Percentiles rank a stretch among this genome's conserved stretches.
These are phyloP conservation scores for Cantharis flavilabris DNA, from an alignment of 2,888 invertebrate species.

Conservation along the genomic window DNA sequence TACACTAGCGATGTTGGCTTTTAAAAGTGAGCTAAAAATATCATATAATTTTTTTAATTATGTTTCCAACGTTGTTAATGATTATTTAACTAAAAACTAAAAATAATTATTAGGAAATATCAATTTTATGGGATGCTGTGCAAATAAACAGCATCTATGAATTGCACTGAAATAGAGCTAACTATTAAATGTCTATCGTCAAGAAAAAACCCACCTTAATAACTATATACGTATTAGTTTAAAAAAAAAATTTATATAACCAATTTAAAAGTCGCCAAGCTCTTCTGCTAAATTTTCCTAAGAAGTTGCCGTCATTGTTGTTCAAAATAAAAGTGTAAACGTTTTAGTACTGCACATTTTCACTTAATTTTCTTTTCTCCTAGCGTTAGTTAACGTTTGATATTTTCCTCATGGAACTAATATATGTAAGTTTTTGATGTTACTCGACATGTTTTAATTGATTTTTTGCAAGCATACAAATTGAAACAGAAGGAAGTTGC, in stretches of 20 bases:
- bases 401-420: background rate
- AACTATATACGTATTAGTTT: no score
- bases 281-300: background rate
- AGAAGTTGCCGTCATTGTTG: background rate
- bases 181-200: no score
- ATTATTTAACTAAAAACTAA: background rate
- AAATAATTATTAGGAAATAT: background rate
- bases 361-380: background rate
- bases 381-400: background rate
- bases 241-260: no score
- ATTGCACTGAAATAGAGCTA: background rate
- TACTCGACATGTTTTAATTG: background rate
- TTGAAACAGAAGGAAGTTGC: background rate
- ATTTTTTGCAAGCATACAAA: background rate
- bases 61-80: background rate
- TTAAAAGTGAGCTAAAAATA: background rate
- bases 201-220: no score
- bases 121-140: background rate
- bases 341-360: background rate
- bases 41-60: background rate
- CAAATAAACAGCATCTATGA: background rate
- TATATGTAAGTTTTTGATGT: background rate
- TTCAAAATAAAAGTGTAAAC: background rate
- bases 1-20: background rate
- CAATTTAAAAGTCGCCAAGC: background rate